Evolutionary conservation across 2,888 invertebrate genomes (phyloP), one percentile per base, ranked within the genome.

Genomic region (Acleris holmiana): DNA sequence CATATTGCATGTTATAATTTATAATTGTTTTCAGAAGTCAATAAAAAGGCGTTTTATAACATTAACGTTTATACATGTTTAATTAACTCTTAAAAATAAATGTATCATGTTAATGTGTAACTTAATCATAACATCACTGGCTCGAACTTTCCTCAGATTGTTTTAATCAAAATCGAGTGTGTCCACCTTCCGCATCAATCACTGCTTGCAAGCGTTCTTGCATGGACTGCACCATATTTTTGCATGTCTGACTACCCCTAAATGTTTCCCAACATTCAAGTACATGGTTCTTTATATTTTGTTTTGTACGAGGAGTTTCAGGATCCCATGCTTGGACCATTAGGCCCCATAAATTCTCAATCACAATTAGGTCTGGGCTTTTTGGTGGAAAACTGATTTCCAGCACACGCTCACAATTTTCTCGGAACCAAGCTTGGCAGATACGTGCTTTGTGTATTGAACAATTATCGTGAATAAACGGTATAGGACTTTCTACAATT

Each of bases 191-290:
- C 46, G 46, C 46, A 19, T 51, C n/a, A 46, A 53, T 64, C 10
- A 64, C 54, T n/a, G 57, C 64, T 23, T 61, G 66, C 41, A 68
- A 50, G 17, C 63, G 41, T 61, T 66, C 49, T n/a, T 58, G 62
- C 69, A 69, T 69, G 21, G 64, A 61, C 7, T 15, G 13, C n/a
- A n/a, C n/a, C n/a, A n/a, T n/a, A n/a, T n/a, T n/a, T n/a, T n/a
- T n/a, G n/a, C n/a, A n/a, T n/a, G n/a, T n/a, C n/a, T n/a, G n/a
- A n/a, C n/a, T n/a, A n/a, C n/a, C n/a, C n/a, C n/a, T n/a, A n/a
- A n/a, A n/a, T n/a, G n/a, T n/a, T n/a, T n/a, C n/a, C n/a, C n/a
- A n/a, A n/a, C n/a, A n/a, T n/a, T n/a, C n/a, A n/a, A n/a, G n/a
- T n/a, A n/a, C n/a, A n/a, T n/a, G n/a, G n/a, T n/a, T n/a, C n/a